Base-by-base conservation (phyloP, 2,888 invertebrate species). In the Melinopterus prodromus region DNA sequence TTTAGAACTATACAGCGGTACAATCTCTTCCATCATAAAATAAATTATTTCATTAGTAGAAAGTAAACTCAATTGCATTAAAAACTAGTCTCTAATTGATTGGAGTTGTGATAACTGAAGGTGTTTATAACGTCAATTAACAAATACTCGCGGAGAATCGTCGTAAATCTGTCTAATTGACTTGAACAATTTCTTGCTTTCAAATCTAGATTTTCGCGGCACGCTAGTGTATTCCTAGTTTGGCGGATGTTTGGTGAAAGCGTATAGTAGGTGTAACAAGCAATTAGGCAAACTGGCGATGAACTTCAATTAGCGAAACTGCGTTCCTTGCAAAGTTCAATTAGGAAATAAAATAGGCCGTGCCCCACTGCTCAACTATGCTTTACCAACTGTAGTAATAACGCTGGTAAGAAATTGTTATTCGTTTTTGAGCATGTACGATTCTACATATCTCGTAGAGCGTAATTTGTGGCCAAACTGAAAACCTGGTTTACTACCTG, bases 41-140 rank as follows among this genome's bases (percentile, higher is more conserved):
- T 53, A 53, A 53, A 53, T 9, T 53, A 1, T 53, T 53, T 53
- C 53, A 53, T 53, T 53, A 53, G 53, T 53, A 53, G 53, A 53
- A 53, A 53, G 53, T 53, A 53, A 53, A 53, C 53, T 53, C 53
- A 53, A 53, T 53, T 53, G 53, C 53, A 53, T 53, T 53, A 53
- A 53, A 53, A 53, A 53, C 53, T 53, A 7, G 7, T 53, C 53
- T 53, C 53, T 53, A 53, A 53, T 53, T 53, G 12, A 53, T 53
- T 12, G 53, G 53, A 53, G 53, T 4, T 53, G 53, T 53, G 53
- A 53, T 53, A 53, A 53, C 53, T 53, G 53, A 12, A 53, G 53
- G 53, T 53, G 53, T 53, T 53, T 53, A 53, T 53, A 53, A 53
- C 53, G 53, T 53, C 12, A 53, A 53, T 53, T 53, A 53, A 12